Evolutionary conservation across 2,888 invertebrate species (phyloP), one percentile per base, ranked within the genome.

Genomic region (Eumacrocentrus americanus): DNA sequence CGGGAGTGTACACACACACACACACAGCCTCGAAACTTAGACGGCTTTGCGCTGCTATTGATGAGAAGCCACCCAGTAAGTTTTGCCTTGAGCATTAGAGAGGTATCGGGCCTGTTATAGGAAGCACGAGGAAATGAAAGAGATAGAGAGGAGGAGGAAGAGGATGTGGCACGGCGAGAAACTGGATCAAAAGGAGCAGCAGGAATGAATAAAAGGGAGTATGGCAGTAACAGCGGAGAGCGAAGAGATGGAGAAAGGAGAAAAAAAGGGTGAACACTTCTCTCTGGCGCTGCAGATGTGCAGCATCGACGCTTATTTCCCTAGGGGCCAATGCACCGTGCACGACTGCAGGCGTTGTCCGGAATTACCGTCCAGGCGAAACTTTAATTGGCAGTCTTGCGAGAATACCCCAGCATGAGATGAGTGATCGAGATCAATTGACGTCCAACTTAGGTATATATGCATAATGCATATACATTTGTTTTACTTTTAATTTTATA

Each of bases 221-320:
- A n/a, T 35, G 40, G 20, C 37, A 22, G 44, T 12, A 47, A 40
- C 16, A 18, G 25, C 18, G 38, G 29, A 16, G 20, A 18, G 34
- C 23, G 52, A 25, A 20, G 3, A 22, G 35, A 42, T 12, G 37
- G 14, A 3, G 12, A n/a, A n/a, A 48, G 35, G 20, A 55, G 16
- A 54, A 35, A 48, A 29, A 53, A 56, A 53, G 42, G 55, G 38
- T 14, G 11, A 52, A 38, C 34, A 18, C 46, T 20, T 50, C 50
- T 52, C 37, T 14, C 48, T 48, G 51, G 35, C 34, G 23, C 34
- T 50, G 61, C 60, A 46, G 53, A 48, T 58, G 57, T 64, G 58
- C 59, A 67, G 65, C 67, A 68, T 67, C 67, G 69, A 65, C 68
- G 67, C 66, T 70, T 70, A 72, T 69, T 72, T 70, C 72, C 69